Percentiles rank a stretch among this genome's conserved stretches.
These are phyloP conservation scores for Pachliopta kotzebuea DNA, from an alignment of 2,888 invertebrate genomes.

Conservation along the genomic window DNA sequence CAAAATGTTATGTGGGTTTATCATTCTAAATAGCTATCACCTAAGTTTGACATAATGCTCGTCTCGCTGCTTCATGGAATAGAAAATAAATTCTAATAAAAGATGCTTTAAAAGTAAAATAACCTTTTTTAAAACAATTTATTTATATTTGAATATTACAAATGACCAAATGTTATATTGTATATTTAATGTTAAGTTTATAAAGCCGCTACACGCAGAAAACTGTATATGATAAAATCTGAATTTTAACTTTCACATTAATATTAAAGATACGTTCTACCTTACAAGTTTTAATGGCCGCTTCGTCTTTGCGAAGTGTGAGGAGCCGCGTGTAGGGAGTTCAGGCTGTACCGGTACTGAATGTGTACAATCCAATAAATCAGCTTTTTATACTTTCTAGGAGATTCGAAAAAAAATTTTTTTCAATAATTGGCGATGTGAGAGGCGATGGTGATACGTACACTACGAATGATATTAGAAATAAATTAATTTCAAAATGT, in stretches of 20 bases:
- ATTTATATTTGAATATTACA: slow-evolving; percentile 30
- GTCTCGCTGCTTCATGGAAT: too few species aligned
- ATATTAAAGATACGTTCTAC: slow-evolving; percentile 22
- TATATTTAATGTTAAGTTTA: slow-evolving; percentile 27
- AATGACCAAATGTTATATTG: slow-evolving; percentile 30
- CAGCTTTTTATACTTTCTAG: slow-evolving; percentile 13
- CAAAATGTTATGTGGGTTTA: too few species aligned
- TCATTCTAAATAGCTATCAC: too few species aligned
- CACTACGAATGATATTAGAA: slow-evolving; percentile 5
- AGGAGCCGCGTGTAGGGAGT: slow-evolving; percentile 18
- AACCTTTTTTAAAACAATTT: slow-evolving; percentile 28
- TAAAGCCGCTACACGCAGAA: slow-evolving; percentile 29
- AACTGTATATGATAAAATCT: slow-evolving; percentile 27
- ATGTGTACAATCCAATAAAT: slow-evolving; percentile 7
- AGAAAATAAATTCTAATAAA: too few species aligned
- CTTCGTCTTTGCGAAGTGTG: slow-evolving; percentile 3
- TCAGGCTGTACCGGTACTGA: slow-evolving; percentile 6
- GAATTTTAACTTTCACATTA: slow-evolving; percentile 22
- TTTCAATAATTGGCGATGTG: background rate
- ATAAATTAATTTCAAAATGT: slow-evolving; percentile 22
- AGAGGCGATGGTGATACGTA: background rate
- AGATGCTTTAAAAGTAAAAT: slow-evolving; percentile 1
- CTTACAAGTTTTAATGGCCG: slow-evolving; percentile 12
- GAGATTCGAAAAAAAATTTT: slow-evolving; percentile 20
- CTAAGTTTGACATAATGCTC: too few species aligned